phyloP scores from a whole-genome alignment of 1,140 invertebrate species.

The Orussus abietinus region DNA sequence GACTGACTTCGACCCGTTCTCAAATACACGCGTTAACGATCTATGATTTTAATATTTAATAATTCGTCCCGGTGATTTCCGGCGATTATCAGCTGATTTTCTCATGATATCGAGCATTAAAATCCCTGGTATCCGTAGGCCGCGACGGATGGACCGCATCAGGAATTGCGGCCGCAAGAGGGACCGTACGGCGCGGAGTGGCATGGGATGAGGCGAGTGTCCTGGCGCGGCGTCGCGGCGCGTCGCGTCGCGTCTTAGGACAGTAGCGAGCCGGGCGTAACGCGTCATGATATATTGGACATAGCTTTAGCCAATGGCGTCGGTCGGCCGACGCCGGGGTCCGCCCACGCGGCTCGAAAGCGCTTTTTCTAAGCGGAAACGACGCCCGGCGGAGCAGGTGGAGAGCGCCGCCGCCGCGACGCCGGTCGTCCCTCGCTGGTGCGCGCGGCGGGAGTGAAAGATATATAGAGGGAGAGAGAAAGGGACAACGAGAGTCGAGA shows the following conservation, averaged over 20 bases:
- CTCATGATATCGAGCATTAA: too few relatives aligned
- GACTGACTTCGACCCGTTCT: not conserved
- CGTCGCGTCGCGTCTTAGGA: conserved; percentile 5
- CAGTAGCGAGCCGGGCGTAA: conserved; percentile 18
- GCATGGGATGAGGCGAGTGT: conserved; percentile 4
- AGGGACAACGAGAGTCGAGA: not conserved
- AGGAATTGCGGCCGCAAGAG: conserved; percentile 10
- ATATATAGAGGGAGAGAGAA: conserved; percentile 3
- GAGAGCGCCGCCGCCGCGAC: conserved; percentile 20
- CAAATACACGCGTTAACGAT: too few relatives aligned
- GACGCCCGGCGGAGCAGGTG: conserved; percentile 5
- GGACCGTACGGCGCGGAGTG: not conserved
- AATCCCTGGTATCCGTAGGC: too few relatives aligned
- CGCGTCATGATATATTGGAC: conserved; percentile 26
- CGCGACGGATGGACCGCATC: conserved; percentile 17
- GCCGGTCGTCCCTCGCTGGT: conserved; percentile 22
- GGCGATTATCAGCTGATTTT: too few relatives aligned
- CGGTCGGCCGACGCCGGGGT: conserved; percentile 16
- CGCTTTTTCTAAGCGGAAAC: conserved; percentile 24
- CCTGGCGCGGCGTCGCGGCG: conserved; percentile 1
- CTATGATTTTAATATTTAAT: too few relatives aligned
- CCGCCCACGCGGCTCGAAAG: conserved; percentile 25
- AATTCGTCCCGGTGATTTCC: too few relatives aligned
- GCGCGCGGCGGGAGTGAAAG: not conserved
- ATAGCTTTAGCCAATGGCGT: conserved; percentile 24